phyloP scores from a whole-genome alignment of 2,888 invertebrate genomes.

The Cyclophora albipunctata region DNA sequence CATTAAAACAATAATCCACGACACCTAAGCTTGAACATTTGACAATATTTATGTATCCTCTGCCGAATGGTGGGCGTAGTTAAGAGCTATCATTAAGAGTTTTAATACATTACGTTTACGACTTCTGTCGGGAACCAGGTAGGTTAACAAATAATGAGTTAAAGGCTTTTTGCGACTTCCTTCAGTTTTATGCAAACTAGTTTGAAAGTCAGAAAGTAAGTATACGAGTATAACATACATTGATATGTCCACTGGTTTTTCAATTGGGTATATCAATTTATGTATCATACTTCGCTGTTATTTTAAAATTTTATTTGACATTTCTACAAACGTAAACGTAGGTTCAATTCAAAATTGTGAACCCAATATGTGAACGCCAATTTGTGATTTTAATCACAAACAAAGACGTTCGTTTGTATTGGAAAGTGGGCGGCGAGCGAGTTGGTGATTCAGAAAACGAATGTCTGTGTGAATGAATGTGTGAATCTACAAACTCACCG shows the following conservation, averaged over 20 bases:
- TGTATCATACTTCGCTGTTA: neutral
- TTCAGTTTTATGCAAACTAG: neutral
- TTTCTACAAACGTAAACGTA: neutral
- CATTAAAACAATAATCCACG: constrained; percentile 38
- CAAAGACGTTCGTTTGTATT: too few relatives aligned
- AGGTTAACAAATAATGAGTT: neutral
- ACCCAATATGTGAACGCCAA: too few relatives aligned
- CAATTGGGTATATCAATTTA: neutral
- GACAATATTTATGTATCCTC: constrained; percentile 57
- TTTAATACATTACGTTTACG: constrained; percentile 22
- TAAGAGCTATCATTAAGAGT: constrained; percentile 21
- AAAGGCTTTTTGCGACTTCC: neutral
- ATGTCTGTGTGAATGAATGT: too few relatives aligned
- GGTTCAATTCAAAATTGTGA: neutral
- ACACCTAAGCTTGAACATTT: constrained; percentile 41
- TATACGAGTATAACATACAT: too few relatives aligned
- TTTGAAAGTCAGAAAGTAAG: too few relatives aligned
- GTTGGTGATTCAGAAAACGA: too few relatives aligned
- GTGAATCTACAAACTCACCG: too few relatives aligned
- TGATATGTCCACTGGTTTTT: too few relatives aligned
- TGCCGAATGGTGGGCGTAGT: constrained; percentile 39
- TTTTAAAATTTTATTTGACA: neutral
- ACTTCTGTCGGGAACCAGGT: neutral
- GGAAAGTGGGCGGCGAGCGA: too few relatives aligned
- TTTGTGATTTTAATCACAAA: too few relatives aligned